These are phyloP conservation scores for Holothuria leucospilota DNA, from an alignment of 53 echinoderm and acorn worm species.

Conservation along the genomic window DNA sequence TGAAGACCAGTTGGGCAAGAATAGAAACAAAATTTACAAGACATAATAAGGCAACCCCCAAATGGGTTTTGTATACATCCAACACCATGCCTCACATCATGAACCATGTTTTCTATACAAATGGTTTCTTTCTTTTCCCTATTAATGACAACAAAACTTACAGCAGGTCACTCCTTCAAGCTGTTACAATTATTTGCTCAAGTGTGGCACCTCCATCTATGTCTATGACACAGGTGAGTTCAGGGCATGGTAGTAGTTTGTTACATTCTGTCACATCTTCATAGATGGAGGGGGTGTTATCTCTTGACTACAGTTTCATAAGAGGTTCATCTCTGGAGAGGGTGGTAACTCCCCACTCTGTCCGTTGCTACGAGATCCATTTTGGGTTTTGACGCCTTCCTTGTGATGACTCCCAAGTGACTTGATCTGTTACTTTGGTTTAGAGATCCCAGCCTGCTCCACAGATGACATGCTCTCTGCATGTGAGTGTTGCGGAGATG, in stretches of 20 bases:
- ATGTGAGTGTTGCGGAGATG: constrained; percentile 22
- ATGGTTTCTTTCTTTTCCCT: constrained; percentile 44
- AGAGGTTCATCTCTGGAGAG: constrained; percentile 7
- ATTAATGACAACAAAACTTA: constrained; percentile 4
- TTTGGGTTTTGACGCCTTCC: background rate
- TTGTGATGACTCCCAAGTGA: background rate
- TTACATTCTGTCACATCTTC: constrained; percentile 36
- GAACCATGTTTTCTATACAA: background rate
- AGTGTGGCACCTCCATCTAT: background rate
- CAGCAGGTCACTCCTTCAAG: constrained; percentile 4
- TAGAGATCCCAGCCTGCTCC: constrained; percentile 27
- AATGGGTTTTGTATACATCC: too few species aligned
- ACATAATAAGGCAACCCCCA: too few species aligned
- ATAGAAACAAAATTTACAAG: too few species aligned
- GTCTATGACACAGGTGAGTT: background rate
- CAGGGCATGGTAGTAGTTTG: background rate
- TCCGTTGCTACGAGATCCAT: too few species aligned
- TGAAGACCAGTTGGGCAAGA: too few species aligned
- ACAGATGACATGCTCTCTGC: constrained; percentile 41
- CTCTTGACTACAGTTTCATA: background rate
- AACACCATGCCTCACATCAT: background rate
- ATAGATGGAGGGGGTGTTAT: constrained; percentile 24
- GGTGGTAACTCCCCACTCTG: constrained; percentile 6
- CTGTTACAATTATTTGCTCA: background rate
- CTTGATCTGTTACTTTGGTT: constrained; percentile 13